Evolutionary conservation across 2,113 vertebrate species (phyloP).

Genomic region (Anguilla rostrata): DNA sequence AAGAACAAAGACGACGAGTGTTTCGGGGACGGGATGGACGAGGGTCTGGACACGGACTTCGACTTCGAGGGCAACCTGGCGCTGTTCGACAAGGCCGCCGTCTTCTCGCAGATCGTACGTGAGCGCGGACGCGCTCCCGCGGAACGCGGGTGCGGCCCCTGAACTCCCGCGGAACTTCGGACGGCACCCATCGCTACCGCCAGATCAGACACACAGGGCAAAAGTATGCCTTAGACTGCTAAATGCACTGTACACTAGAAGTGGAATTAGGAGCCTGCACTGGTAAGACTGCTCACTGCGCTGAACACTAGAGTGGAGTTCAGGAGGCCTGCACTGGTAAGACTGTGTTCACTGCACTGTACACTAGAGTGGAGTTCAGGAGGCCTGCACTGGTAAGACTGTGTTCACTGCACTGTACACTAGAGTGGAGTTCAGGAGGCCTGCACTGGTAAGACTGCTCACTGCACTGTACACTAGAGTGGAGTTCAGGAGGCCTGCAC

Average conservation of each 20-base stretch:
- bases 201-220: too few relatives aligned
- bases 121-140: too few relatives aligned
- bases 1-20: constrained; percentile 81
- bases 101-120: constrained; percentile 95
- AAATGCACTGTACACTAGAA: constrained; percentile 56
- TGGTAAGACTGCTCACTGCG: constrained; percentile 17
- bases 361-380: background rate
- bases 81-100: constrained; percentile 94
- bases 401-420: constrained; percentile 54
- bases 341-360: constrained; percentile 27
- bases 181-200: too few relatives aligned
- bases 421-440: constrained; percentile 71
- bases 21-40: constrained; percentile 81
- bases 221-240: too few relatives aligned
- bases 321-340: constrained; percentile 93
- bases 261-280: constrained; percentile 67
- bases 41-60: constrained; percentile 90
- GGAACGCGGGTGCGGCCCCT: too few relatives aligned
- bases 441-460: constrained; percentile 71
- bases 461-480: constrained; percentile 46
- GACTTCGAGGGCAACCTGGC: constrained; percentile 97
- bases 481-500: constrained; percentile 74
- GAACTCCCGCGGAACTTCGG: too few relatives aligned
- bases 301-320: constrained; percentile 77
- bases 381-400: background rate